Base-by-base conservation (phyloP, 2,888 invertebrate species). In the Leptothorax acervorum region DNA sequence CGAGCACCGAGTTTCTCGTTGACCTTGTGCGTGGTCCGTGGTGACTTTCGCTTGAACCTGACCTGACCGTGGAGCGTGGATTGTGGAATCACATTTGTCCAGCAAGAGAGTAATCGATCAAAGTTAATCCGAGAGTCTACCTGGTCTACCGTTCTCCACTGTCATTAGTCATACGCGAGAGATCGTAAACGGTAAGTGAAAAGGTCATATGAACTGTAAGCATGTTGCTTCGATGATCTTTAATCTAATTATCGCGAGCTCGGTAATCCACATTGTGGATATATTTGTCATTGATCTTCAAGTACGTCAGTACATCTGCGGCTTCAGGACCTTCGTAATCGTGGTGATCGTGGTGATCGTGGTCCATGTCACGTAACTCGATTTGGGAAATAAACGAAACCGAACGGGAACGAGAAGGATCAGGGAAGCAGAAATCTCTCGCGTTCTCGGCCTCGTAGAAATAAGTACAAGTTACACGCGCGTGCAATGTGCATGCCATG, bases 31-130 rank as follows among this genome's bases (percentile, higher is more conserved):
- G 83, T 87, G 87, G 87, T 88, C 87, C 75, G 90, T 89, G 86
- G 90, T 92, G 93, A 93, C 93, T 93, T 93, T 93, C 92, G 91
- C 82, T 87, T 84, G 83, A 89, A 87, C 87, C 88, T 85, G 85
- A 82, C 86, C 23, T 23, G 23, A 23, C 23, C 23, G 23, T 23
- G 85, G 23, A 23, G 0, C 23, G 23, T 23, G 85, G 86, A 23
- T 23, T 23, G 23, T 82, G 48, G 45, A 5, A 35, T 42, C 42
- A 9, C 2, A 35, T 35, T 35, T 35, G 35, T 35, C 35, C 35
- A 6, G 42, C 42, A 8, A 42, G 42, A 9, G 42, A 28, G 28
- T 62, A 62, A 28, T 11, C 18, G 42, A 45, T 60, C 31, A 23
- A 42, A 48, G 28, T 28, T 48, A 48, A 5, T 68, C 18, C 28